phyloP scores from a whole-genome alignment of 37 sponge, comb jelly and placozoan genomes.

The Oopsacas minuta region DNA sequence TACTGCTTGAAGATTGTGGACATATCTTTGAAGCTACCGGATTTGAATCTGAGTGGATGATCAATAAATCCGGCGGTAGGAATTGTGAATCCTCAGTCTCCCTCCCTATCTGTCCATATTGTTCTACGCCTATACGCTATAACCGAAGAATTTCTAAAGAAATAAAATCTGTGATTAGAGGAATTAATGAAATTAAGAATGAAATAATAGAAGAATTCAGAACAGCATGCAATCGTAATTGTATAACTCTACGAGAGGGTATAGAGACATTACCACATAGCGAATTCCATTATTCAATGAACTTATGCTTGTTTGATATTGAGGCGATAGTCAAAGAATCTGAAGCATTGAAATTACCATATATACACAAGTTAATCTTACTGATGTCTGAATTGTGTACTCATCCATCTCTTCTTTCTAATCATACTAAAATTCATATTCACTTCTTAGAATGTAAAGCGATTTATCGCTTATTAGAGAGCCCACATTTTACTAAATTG shows the following conservation, averaged over 20 bases:
- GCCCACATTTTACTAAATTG: background rate
- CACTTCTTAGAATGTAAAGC: background rate
- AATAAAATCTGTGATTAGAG: constrained; percentile 37
- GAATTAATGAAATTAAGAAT: constrained; percentile 49
- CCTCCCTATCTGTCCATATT: constrained; percentile 58
- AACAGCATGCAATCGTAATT: background rate
- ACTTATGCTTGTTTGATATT: background rate
- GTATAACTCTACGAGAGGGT: background rate
- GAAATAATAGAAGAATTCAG: background rate
- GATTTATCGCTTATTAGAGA: background rate
- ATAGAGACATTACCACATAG: background rate
- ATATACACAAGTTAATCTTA: background rate
- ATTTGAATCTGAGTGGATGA: constrained; percentile 60
- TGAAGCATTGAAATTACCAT: background rate
- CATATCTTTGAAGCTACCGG: constrained; percentile 63
- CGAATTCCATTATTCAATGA: background rate
- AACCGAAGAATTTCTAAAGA: constrained; percentile 51
- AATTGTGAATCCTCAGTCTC: constrained; percentile 4
- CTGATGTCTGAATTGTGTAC: background rate
- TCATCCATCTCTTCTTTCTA: background rate
- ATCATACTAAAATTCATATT: background rate
- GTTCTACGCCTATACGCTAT: constrained; percentile 41
- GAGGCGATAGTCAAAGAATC: background rate
- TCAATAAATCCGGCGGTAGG: background rate
- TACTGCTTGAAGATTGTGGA: constrained; percentile 56